These are phyloP conservation scores for Artibeus jamaicensis DNA, from an alignment of 2,797 vertebrate species.

Conservation along the genomic window DNA sequence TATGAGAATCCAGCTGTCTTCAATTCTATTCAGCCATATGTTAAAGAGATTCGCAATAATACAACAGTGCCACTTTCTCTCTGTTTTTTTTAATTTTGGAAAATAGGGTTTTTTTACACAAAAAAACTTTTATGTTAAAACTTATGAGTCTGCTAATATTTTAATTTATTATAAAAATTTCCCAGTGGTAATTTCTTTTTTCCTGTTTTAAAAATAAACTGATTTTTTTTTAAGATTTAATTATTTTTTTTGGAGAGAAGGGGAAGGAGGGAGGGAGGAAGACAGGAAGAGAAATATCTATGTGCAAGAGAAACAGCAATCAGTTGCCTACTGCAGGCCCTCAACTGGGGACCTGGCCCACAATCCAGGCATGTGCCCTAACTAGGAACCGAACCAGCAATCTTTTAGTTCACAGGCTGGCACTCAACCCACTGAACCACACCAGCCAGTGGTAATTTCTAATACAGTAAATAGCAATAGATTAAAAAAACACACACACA, in stretches of 20 bases:
- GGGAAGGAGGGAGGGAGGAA: no score
- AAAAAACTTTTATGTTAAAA: not conserved
- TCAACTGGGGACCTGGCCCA: no score
- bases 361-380: no score
- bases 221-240: no score
- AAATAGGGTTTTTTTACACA: not conserved
- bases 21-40: not conserved
- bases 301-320: no score
- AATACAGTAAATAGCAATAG: not conserved
- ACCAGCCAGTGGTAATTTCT: not conserved
- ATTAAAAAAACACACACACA: not conserved
- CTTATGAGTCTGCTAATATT: not conserved
- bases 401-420: no score
- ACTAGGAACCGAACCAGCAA: no score
- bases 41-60: not conserved
- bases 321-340: no score
- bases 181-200: not conserved
- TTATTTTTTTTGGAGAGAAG: no score
- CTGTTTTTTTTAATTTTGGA: not conserved
- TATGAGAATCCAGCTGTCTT: not conserved
- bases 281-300: no score
- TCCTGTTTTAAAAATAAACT: no score
- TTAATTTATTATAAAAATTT: conserved; percentile 23
- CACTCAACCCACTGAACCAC: no score
- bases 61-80: not conserved